Evolutionary conservation across 1,140 invertebrate genomes (phyloP).

Genomic region (Drosophila subobscura): DNA sequence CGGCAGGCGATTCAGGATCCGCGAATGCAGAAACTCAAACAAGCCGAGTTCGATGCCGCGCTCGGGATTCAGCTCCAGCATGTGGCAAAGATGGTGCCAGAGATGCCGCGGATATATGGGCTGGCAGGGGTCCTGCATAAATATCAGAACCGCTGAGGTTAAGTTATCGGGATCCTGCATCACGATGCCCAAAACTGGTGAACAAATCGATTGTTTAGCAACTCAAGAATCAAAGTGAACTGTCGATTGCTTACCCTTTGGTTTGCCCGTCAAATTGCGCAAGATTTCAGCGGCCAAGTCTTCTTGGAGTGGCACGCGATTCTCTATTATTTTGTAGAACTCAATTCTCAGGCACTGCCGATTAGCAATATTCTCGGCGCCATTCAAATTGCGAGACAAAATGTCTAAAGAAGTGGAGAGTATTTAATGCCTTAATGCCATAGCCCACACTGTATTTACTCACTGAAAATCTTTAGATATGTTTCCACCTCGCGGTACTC

Average conservation of each 20-base stretch:
- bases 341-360: conserved; percentile 52
- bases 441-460: not conserved
- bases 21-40: conserved; percentile 62
- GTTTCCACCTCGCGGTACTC: conserved; percentile 50
- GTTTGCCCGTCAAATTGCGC: conserved; percentile 60
- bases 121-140: conserved; percentile 53
- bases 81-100: conserved; percentile 67
- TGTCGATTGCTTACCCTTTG: conserved; percentile 46
- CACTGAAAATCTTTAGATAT: conserved; percentile 65
- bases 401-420: conserved; percentile 34
- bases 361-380: conserved; percentile 57
- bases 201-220: not conserved
- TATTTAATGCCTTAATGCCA: not conserved
- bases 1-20: conserved; percentile 44
- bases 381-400: conserved; percentile 58
- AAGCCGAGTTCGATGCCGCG: conserved; percentile 59
- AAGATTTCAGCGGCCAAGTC: conserved; percentile 58
- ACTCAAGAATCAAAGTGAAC: not conserved
- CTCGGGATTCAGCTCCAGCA: conserved; percentile 61
- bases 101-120: conserved; percentile 47
- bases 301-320: conserved; percentile 12
- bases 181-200: conserved; percentile 50
- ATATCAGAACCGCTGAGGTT: conserved; percentile 42
- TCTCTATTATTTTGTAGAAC: conserved; percentile 63
- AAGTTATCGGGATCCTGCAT: conserved; percentile 49